Conservation (phyloP, 2,113 vertebrate genomes). For the Corydoras sp. region DNA sequence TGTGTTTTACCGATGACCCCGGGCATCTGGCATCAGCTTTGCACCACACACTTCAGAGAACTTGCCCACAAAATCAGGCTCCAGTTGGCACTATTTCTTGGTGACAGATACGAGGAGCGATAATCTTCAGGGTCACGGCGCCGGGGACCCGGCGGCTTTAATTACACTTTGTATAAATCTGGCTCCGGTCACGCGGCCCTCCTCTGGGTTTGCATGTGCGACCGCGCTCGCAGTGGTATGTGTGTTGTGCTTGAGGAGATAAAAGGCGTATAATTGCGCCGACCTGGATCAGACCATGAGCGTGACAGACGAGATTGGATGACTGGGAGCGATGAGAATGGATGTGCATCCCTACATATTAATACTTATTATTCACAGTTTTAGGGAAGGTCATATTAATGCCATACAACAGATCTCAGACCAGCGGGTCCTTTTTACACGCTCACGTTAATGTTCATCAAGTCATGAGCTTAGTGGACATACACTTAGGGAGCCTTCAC, state of each 20-base stretch:
- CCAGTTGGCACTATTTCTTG: background rate
- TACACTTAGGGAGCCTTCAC: no score
- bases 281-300: no score
- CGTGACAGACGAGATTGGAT: no score
- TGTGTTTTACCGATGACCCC: background rate
- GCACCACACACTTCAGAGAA: background rate
- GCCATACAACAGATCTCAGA: no score
- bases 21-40: no score
- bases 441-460: no score
- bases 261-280: background rate
- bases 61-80: background rate
- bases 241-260: background rate
- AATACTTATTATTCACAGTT: no score
- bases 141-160: constrained; percentile 1
- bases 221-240: background rate
- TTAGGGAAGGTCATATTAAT: no score
- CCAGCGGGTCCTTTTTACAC: no score
- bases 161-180: constrained; percentile 19
- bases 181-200: background rate
- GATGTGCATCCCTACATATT: no score
- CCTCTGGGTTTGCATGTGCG: background rate
- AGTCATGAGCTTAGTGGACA: no score
- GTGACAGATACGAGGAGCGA: background rate
- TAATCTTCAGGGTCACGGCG: background rate
- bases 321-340: no score